Evolutionary conservation across 2,888 invertebrate species (phyloP).

Genomic region (Heliconius sara): DNA sequence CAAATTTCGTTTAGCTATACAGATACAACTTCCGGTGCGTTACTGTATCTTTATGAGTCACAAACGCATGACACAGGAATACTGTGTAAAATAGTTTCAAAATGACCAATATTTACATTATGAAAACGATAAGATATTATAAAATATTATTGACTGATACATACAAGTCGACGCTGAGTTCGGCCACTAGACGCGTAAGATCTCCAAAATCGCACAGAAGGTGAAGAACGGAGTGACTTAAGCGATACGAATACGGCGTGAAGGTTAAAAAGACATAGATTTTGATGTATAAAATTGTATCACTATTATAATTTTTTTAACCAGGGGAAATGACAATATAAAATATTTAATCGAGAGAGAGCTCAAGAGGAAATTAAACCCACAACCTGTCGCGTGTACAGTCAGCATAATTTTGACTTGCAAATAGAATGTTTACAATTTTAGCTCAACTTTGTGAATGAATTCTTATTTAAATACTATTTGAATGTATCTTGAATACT

Average conservation of each 20-base stretch:
- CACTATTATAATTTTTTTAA: no score
- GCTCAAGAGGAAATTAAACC: no score
- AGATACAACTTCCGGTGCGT: not conserved
- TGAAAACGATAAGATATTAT: conserved; percentile 4
- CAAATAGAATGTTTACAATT: not conserved
- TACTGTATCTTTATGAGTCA: conserved; percentile 10
- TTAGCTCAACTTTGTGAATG: conserved; percentile 9
- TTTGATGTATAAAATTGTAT: no score
- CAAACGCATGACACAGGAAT: not conserved
- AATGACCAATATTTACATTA: conserved; percentile 1
- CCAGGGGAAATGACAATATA: no score
- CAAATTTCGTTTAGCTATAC: conserved; percentile 10
- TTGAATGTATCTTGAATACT: not conserved
- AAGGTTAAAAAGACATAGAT: no score
- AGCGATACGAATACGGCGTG: no score
- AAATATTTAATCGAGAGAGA: no score
- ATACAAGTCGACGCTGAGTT: not conserved
- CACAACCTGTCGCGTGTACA: no score
- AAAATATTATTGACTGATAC: not conserved
- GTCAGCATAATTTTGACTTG: not conserved
- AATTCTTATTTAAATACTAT: conserved; percentile 15
- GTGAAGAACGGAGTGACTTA: not conserved
- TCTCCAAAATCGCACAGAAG: not conserved
- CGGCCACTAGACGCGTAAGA: not conserved
- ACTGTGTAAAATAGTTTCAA: not conserved